Base-by-base conservation (phyloP, 2,888 invertebrate species). In the Leptura quadrifasciata region DNA sequence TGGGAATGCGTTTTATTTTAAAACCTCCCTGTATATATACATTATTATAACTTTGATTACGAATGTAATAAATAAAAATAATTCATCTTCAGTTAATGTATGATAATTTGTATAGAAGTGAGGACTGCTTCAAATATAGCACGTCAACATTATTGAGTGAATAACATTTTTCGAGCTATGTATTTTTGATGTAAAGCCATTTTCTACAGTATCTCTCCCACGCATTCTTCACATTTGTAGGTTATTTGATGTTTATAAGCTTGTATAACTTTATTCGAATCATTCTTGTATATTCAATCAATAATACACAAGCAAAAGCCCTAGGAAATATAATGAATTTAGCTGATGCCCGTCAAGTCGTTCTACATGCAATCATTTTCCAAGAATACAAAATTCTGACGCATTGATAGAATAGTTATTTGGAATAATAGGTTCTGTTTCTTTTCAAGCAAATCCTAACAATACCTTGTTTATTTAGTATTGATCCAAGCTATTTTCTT, bases 181-280 rank as follows among this genome's bases (percentile, higher is more conserved):
- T 52, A 65, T 65, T 65, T 24, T 35, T 24, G 52, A 65, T 65
- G 65, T 24, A 65, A 31, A 65, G 52, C 65, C 17, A 65, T 65
- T 65, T 52, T 47, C 65, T 52, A 65, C 47, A 65, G 52, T 65
- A 65, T 65, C 65, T 65, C 24, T 65, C 65, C 21, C 65, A 65
- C 65, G 24, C 65, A 52, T 52, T 65, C 52, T 47, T 21, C 52
- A 65, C 24, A 65, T 52, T 17, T 47, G 52, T 17, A 65, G 65
- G 65, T 65, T 65, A 65, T 65, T 65, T 52, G 65, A 65, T 24
- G 47, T 47, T 15, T 52, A 52, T 65, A 65, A 65, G 52, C 24
- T 47, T 21, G 10, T 65, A 24, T 52, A 65, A 65, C 65, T 52
- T 24, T 65, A 65, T 65, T 65, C 65, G 24, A 65, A 65, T 65